phyloP scores from a whole-genome alignment of 2,888 invertebrate genomes.

The Penaeus monodon region DNA sequence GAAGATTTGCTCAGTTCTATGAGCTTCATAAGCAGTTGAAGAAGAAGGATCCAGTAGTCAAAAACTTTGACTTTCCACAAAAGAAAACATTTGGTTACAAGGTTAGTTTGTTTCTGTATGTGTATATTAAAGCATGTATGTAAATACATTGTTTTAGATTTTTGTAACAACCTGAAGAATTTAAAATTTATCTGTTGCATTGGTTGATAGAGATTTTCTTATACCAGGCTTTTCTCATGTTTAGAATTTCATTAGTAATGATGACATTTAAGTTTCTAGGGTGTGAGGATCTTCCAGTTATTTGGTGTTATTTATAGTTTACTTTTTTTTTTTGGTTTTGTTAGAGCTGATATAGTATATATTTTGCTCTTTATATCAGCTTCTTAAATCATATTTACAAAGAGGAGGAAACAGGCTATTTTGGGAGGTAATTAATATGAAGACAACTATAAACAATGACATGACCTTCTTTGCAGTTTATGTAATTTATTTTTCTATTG shows the following conservation, averaged over 20 bases:
- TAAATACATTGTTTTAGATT: not conserved
- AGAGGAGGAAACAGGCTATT: too few species aligned
- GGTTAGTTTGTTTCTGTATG: constrained; percentile 72
- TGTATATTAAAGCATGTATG: not conserved
- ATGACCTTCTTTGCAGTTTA: too few species aligned
- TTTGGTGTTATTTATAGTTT: not conserved
- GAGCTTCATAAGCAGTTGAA: constrained; percentile 86
- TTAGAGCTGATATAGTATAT: not conserved
- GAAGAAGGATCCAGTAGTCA: constrained; percentile 84
- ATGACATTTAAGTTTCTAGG: not conserved
- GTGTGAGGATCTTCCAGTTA: not conserved
- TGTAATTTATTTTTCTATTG: too few species aligned
- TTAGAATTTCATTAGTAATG: not conserved
- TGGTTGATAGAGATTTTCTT: not conserved
- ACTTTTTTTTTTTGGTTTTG: not conserved
- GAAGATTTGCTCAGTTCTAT: constrained; percentile 93
- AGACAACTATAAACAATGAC: too few species aligned
- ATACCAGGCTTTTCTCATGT: not conserved
- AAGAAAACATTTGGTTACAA: constrained; percentile 94
- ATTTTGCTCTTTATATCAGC: too few species aligned
- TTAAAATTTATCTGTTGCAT: not conserved
- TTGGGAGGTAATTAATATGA: too few species aligned
- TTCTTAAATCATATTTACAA: too few species aligned
- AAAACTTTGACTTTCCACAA: constrained; percentile 90
- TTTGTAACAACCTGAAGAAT: not conserved